Evolutionary conservation across 2,113 vertebrate genomes (phyloP), one percentile per base, ranked within the genome.

Genomic region (Chaetura pelagica): DNA sequence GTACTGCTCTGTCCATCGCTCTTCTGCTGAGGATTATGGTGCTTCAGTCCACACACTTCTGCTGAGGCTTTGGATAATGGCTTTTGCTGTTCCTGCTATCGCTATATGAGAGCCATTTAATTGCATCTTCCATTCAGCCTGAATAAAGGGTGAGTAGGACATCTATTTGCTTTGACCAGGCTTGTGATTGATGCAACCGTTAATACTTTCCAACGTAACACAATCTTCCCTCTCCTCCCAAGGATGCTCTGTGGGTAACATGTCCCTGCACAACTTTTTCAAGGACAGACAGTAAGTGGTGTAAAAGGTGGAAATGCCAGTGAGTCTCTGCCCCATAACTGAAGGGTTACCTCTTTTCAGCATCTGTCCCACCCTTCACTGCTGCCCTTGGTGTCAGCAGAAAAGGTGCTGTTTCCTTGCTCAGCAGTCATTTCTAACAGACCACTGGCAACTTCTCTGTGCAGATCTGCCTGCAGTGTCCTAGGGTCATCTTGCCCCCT

Each of bases 131-230:
- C 88, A 90, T 94, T 96, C 95, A 82, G 80, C 73, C 92, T 62
- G 88, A 92, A 78, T 84, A 90, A 90, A 93, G 90, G 93, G 90
- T 93, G 90, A 93, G 92, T 7, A 94, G 96, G 88, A 96, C 92
- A 94, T 81, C 92, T 89, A 90, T 94, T 96, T 86, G 69, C 83
- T 95, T 87, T 96, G 95, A 97, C 88, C 90, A 96, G 92, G 61
- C 80, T 93, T 81, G 95, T 95, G 93, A 95, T 95, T 96, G 96
- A 96, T 97, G 93, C 90, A 92, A 81, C 93, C 6, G 32, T 87
- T 96, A 96, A 97, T 95, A 93, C 88, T 90, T 94, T 75, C 76
- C 93, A 96, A 76, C 88, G 8, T 96, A 96, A 96, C 90, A 66
- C 93, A 93, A 96, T 96, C 93, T 96, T 91, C 73, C 90, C 77